A percentile compares a stretch with the other conserved stretches of the same genome.
phyloP scores from a whole-genome alignment of 2,888 invertebrate genomes.

The Eugnorisma glareosa region DNA sequence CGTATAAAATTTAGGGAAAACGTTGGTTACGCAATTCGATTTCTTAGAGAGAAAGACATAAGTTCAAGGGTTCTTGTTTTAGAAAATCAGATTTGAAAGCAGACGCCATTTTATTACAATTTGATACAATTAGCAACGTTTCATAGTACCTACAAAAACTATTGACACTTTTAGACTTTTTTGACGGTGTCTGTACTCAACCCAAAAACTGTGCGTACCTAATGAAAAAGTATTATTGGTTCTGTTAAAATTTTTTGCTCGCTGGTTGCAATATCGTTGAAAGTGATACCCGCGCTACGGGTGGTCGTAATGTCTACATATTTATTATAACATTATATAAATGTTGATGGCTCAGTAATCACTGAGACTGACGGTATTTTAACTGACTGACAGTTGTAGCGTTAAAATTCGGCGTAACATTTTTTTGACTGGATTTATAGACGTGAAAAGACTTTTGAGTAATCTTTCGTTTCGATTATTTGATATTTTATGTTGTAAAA shows the following conservation, averaged over 20 bases:
- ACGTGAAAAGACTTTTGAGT: conserved; percentile 21
- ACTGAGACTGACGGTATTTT: conserved; percentile 43
- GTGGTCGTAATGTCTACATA: conserved; percentile 63
- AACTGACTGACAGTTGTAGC: conserved; percentile 38
- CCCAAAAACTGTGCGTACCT: conserved; percentile 38
- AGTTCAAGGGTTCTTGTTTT: neutral
- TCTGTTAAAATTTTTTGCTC: conserved; percentile 60
- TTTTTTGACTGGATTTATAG: conserved; percentile 20
- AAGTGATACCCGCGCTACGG: conserved; percentile 66
- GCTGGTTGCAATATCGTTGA: conserved; percentile 64
- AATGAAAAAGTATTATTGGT: conserved; percentile 60
- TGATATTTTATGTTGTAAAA: neutral
- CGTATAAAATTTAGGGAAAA: conserved; percentile 72
- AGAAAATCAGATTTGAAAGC: conserved; percentile 3
- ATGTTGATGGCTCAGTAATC: conserved; percentile 54
- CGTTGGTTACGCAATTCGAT: conserved; percentile 38
- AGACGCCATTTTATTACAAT: neutral
- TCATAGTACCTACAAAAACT: conserved; percentile 7
- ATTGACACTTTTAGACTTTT: conserved; percentile 7
- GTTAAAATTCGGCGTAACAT: conserved; percentile 18
- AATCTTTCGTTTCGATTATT: conserved; percentile 12
- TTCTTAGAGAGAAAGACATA: neutral
- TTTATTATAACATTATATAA: conserved; percentile 58
- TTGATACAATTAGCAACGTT: neutral
- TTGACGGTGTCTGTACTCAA: neutral